Percentiles rank a stretch among this genome's conserved stretches.
Conservation (phyloP, 2,797 vertebrate species). For the Hephaestus fuliginosus region DNA sequence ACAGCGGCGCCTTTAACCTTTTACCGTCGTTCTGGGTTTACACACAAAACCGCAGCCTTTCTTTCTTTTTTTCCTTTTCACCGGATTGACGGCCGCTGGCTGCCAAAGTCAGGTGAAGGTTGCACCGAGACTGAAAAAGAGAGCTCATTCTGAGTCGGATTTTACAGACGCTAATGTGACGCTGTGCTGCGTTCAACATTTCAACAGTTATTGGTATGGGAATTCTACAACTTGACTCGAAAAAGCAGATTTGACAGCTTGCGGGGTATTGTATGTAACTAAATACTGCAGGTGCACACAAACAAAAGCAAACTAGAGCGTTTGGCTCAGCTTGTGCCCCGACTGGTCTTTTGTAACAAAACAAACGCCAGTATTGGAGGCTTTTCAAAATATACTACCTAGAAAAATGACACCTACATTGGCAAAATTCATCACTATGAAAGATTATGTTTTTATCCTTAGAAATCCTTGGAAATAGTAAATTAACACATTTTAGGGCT, state of each 20-base stretch:
- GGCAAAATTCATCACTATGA: not conserved
- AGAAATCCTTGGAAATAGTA: conserved; percentile 10
- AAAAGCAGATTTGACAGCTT: not conserved
- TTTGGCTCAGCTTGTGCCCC: not conserved
- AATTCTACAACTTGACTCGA: not conserved
- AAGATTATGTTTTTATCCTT: conserved; percentile 6
- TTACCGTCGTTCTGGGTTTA: conserved; percentile 32
- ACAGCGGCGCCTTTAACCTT: conserved; percentile 31
- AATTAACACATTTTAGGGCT: not conserved
- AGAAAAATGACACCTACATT: not conserved
- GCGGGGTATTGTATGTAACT: not conserved
- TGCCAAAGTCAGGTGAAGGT: conserved; percentile 61
- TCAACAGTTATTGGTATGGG: not conserved
- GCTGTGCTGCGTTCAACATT: not conserved
- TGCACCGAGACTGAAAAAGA: conserved; percentile 23
- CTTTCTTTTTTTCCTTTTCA: conserved; percentile 5
- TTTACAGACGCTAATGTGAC: not conserved
- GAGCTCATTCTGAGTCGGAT: conserved; percentile 20
- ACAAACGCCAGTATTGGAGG: not conserved
- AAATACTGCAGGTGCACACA: conserved; percentile 1
- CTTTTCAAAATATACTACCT: not conserved
- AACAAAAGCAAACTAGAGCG: not conserved
- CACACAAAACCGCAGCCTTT: conserved; percentile 1
- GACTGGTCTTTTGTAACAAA: not conserved
- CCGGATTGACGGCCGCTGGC: conserved; percentile 9